phyloP scores from a whole-genome alignment of 2,888 invertebrate species.

The Philopedon plagiatum region DNA sequence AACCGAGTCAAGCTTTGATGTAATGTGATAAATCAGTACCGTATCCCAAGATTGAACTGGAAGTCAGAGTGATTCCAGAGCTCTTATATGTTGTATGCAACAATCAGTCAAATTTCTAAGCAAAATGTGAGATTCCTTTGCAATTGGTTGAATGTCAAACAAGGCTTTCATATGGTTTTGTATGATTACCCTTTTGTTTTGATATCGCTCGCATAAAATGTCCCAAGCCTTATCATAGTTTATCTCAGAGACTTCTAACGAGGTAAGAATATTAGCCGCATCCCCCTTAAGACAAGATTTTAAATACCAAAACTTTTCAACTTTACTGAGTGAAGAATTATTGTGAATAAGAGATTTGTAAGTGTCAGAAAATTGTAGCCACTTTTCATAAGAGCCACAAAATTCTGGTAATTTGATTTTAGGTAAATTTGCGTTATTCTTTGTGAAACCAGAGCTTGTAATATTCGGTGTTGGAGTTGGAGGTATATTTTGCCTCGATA shows the following conservation, averaged over 20 bases:
- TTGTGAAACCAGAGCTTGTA: not conserved
- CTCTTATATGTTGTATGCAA: not conserved
- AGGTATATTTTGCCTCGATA: not conserved
- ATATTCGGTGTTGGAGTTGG: not conserved
- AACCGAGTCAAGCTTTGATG: not conserved
- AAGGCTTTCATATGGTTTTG: not conserved
- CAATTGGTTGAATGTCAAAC: too few species aligned
- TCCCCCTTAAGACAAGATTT: not conserved
- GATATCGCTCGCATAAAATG: too few species aligned
- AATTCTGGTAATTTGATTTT: too few species aligned
- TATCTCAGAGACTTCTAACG: not conserved
- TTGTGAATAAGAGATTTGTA: not conserved
- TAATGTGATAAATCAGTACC: not conserved
- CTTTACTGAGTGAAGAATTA: not conserved
- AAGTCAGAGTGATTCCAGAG: not conserved
- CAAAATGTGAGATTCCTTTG: too few species aligned
- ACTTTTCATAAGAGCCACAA: too few species aligned
- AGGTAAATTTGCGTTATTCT: not conserved
- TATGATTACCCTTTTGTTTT: not conserved
- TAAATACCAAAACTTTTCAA: too few species aligned
- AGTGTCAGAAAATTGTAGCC: constrained; percentile 13
- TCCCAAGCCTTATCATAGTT: constrained; percentile 14
- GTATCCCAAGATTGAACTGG: not conserved
- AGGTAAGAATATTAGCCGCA: constrained; percentile 6
- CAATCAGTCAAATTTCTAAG: constrained; percentile 4